Evolutionary conservation across 2,888 invertebrate species (phyloP), one percentile per base, ranked within the genome.

Genomic region (Drosophila setosimentum): DNA sequence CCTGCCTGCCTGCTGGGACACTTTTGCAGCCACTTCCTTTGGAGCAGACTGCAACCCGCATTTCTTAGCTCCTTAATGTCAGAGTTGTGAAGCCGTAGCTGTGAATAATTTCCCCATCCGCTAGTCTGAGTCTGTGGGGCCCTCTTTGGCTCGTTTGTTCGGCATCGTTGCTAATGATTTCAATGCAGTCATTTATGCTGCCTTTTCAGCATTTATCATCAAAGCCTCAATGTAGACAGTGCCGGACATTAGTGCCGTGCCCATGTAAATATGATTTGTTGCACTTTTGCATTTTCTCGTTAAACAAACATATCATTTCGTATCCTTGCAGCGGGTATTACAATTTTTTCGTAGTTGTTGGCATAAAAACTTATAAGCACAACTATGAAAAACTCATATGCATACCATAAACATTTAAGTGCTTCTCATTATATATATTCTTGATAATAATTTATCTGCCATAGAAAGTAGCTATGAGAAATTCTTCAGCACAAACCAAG

Each of bases 21-120:
- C 30, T 57, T 45, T 42, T 57, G 61, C 68, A 57, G 45, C 67
- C 73, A 75, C 75, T 79, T 78, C 80, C 74, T 80, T 76, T 75
- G 78, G 63, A 67, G 49, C 63, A 49, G 58, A 13, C 37, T 30
- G 35, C 58, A 53, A 8, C 35, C 33, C 27, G 42, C 61, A 55
- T 51, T 30, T 51, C 11, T n/a, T 7, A 40, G 50, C 53, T 72
- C 57, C 64, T 76, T 90, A 77, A 82, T 89, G 75, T 71, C 78
- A 33, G 32, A 58, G 66, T 54, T 80, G 16, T 16, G 58, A 58
- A 89, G 83, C 87, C 91, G 88, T 91, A 90, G 74, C 92, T 88
- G 91, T 91, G 92, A 84, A 90, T 91, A 92, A 91, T 91, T 92
- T 87, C 73, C 78, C 76, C 89, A 92, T 89, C 92, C 91, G 86